Percentiles rank a stretch among this genome's conserved stretches.
These are phyloP conservation scores for Eristalis pertinax DNA, from an alignment of 2,888 invertebrate species.

Conservation along the genomic window DNA sequence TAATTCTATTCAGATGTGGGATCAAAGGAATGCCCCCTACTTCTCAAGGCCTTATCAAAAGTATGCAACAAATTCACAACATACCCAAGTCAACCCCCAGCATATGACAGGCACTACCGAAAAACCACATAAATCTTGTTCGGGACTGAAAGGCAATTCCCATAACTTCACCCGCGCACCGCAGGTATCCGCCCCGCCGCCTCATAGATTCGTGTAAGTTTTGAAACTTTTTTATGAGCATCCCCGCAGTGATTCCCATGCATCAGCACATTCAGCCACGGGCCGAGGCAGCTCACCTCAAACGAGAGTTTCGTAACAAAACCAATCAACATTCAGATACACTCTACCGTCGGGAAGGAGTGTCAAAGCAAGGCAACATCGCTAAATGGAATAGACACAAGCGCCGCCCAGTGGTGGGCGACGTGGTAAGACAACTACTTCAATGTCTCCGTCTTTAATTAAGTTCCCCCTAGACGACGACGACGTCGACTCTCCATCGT, in stretches of 20 bases:
- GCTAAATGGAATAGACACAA: background rate
- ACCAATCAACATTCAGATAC: constrained; percentile 10
- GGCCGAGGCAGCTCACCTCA: background rate
- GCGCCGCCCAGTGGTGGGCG: background rate
- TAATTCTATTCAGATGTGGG: background rate
- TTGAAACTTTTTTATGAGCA: background rate
- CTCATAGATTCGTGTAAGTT: background rate
- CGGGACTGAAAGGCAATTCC: background rate
- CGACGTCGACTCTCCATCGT: background rate
- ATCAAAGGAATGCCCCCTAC: background rate
- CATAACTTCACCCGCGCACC: background rate
- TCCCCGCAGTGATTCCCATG: background rate
- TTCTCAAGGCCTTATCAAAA: background rate
- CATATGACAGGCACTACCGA: background rate
- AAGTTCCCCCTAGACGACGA: background rate
- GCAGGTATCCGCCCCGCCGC: background rate
- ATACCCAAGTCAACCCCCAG: background rate
- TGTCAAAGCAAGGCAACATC: too few relatives aligned
- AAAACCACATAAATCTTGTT: background rate
- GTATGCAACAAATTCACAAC: background rate
- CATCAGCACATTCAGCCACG: background rate
- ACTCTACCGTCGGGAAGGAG: too few relatives aligned
- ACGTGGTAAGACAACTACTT: background rate
- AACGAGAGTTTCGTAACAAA: constrained; percentile 27
- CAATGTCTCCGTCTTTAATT: background rate